Conservation (phyloP, 2,113 vertebrate genomes). For the Anas platyrhynchos region DNA sequence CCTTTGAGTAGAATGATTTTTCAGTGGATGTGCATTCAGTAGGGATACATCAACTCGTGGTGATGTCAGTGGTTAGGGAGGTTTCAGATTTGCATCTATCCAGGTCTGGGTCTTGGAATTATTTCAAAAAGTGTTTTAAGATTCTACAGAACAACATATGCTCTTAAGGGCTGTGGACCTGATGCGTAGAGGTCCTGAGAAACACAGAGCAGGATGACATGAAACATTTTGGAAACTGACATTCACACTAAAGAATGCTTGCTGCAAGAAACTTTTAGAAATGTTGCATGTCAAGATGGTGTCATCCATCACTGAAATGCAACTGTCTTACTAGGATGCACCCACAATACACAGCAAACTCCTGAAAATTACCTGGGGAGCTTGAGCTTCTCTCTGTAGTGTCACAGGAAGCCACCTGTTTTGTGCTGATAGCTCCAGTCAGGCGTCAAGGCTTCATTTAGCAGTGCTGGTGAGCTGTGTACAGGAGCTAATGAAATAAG, state of each 20-base stretch:
- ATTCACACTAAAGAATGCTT: background rate
- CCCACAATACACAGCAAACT: background rate
- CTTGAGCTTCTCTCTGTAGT: background rate
- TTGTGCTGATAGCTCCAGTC: background rate
- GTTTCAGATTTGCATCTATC: background rate
- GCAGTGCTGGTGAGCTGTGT: background rate
- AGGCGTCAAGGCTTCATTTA: background rate
- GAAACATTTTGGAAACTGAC: background rate
- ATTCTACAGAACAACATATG: background rate
- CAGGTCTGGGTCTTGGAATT: background rate
- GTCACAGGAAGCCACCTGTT: background rate
- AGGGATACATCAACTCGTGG: background rate
- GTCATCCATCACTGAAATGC: background rate
- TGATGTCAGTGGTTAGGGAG: background rate
- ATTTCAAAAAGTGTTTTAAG: background rate
- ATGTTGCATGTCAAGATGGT: background rate
- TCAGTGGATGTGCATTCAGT: background rate
- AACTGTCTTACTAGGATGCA: background rate
- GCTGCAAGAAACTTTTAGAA: background rate
- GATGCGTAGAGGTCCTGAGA: background rate
- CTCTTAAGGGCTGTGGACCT: background rate
- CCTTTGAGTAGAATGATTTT: background rate
- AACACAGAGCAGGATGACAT: background rate
- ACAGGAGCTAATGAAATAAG: background rate
- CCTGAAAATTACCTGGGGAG: background rate